Base-by-base conservation (phyloP, 2,797 vertebrate genomes). In the Avahi laniger region DNA sequence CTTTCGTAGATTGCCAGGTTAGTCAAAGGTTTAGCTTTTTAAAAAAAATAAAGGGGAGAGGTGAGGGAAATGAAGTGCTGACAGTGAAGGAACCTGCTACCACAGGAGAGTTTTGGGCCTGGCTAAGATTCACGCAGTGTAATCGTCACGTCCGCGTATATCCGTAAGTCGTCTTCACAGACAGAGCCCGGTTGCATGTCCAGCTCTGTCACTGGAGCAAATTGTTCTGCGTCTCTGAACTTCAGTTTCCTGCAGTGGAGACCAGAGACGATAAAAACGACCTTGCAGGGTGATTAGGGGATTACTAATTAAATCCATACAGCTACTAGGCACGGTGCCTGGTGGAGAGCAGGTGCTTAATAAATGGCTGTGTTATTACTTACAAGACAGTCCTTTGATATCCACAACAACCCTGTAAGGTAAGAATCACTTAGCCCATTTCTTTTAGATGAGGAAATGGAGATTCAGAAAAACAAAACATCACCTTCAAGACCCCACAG, bases 291-390 rank as follows among this genome's bases (percentile, higher is more conserved):
- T 30, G 46, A 73, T 48, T 75, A 73, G 85, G n/a, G 85, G n/a
- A 79, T 88, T 61, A 43, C 61, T 48, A 75, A 70, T 90, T 52
- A 88, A 87, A 94, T 22, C 84, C 72, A 67, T 24, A 30, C 2
- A 72, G 63, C 93, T 52, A 46, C 38, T 30, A 33, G 46, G 46
- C 75, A 70, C 75, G 2, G 48, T 73, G 78, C 95, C 86, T 86
- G 72, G 75, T 10, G 35, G 20, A 89, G 59, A 78, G 80, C 95
- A 95, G 86, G 94, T 95, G 86, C 63, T 86, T 81, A 43, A 41
- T 57, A 80, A 91, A 86, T 6, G 18, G 75, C 75, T 93, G 46
- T 69, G 91, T 89, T 57, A 65, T 54, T 87, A 85, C 85, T 97
- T 78, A 91, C 91, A 90, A 96, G 81, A 91, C 69, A 83, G 26